phyloP scores from a whole-genome alignment of 2,797 vertebrate species.

The Pipistrellus pipistrellus region DNA sequence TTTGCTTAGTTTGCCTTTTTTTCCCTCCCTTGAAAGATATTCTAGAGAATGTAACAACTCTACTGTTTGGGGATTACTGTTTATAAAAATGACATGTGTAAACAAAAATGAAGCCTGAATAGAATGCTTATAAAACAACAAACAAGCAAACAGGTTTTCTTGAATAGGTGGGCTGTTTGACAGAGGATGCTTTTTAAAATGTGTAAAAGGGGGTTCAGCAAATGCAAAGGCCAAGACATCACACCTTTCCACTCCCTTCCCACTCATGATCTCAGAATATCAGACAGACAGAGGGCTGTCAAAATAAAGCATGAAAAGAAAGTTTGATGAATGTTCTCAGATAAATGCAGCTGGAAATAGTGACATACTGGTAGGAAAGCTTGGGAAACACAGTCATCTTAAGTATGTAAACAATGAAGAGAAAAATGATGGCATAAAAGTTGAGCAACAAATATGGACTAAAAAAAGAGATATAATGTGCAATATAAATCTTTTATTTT shows the following conservation, averaged over 20 bases:
- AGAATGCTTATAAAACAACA: background rate
- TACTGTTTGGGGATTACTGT: background rate
- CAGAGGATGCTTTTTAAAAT: background rate
- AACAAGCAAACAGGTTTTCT: background rate
- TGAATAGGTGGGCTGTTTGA: background rate
- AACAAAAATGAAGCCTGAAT: background rate
- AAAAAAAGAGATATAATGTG: background rate
- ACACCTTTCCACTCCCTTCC: background rate
- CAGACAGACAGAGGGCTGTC: background rate
- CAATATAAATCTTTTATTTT: background rate
- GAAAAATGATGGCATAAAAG: too few relatives aligned
- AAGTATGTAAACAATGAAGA: background rate
- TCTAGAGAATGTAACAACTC: background rate
- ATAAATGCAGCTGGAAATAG: background rate
- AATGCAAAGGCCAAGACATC: background rate
- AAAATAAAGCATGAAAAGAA: background rate
- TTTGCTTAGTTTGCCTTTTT: background rate
- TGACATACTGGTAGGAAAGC: background rate
- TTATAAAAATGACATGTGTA: background rate
- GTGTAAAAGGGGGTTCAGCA: background rate
- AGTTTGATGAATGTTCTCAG: background rate
- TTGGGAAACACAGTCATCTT: background rate
- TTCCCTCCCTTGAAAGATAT: background rate
- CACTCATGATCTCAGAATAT: background rate
- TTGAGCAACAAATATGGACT: background rate